These are phyloP conservation scores for Microcebus griseorufus DNA, from an alignment of 2,113 vertebrate genomes.

Conservation along the genomic window DNA sequence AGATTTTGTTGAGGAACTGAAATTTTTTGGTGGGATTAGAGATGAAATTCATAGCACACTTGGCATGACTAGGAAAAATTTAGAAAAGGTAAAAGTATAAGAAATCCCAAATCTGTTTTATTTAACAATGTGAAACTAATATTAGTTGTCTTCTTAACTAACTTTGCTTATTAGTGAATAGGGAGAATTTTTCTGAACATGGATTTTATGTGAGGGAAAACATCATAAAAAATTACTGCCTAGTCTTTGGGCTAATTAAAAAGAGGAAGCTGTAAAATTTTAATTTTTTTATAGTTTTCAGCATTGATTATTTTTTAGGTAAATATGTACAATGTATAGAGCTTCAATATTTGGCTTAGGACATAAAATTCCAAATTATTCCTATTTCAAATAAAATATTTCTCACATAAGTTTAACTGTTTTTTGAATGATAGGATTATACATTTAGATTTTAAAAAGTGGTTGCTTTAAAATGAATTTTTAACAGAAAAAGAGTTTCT, in stretches of 20 bases:
- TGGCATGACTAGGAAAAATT: background rate
- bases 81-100: background rate
- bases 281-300: background rate
- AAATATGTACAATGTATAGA: background rate
- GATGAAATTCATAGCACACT: background rate
- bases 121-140: background rate
- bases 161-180: background rate
- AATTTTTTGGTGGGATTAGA: background rate
- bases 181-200: background rate
- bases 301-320: background rate
- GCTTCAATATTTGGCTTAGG: background rate
- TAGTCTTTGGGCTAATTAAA: background rate
- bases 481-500: constrained; percentile 76
- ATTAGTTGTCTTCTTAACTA: constrained; percentile 14
- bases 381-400: constrained; percentile 28
- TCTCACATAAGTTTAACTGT: background rate
- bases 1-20: background rate
- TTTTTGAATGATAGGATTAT: constrained; percentile 22
- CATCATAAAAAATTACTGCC: background rate
- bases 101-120: background rate
- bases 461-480: constrained; percentile 78
- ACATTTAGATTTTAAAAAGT: constrained; percentile 72
- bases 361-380: background rate
- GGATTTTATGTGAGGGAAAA: background rate
- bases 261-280: background rate